Conservation (phyloP, 2,113 vertebrate species). For the Eulemur macaco region DNA sequence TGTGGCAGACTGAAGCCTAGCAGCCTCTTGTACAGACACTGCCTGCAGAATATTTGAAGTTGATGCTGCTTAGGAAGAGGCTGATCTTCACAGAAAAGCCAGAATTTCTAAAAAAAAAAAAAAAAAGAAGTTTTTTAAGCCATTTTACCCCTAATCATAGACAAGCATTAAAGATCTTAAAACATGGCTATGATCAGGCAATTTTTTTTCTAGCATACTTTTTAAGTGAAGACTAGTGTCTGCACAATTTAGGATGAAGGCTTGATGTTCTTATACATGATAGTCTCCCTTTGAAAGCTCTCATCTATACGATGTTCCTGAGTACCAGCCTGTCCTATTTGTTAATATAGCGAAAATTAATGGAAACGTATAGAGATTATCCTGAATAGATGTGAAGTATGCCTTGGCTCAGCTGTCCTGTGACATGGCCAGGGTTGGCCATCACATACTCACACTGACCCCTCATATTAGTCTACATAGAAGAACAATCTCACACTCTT, state of each 20-base stretch:
- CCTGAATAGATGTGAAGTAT: constrained; percentile 34
- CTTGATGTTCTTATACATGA: neutral
- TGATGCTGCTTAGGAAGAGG: constrained; percentile 65
- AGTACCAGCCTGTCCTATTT: neutral
- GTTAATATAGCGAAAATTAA: constrained; percentile 28
- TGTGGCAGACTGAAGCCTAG: constrained; percentile 64
- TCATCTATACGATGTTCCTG: neutral
- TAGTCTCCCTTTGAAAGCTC: constrained; percentile 43
- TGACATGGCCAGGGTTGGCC: neutral
- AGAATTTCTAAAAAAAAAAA: constrained; percentile 62
- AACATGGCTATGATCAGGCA: constrained; percentile 58
- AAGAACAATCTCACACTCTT: neutral
- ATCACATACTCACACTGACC: neutral
- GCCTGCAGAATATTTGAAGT: constrained; percentile 78
- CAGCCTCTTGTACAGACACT: constrained; percentile 67
- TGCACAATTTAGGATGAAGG: constrained; percentile 55
- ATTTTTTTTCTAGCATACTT: constrained; percentile 51
- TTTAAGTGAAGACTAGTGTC: constrained; percentile 40
- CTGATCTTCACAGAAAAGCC: constrained; percentile 77
- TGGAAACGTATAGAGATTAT: constrained; percentile 35
- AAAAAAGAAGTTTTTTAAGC: constrained; percentile 19
- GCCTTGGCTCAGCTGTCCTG: neutral
- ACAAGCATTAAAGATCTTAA: constrained; percentile 65
- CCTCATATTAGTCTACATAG: neutral
- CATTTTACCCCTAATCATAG: constrained; percentile 67